Conservation (phyloP, 2,113 vertebrate species). For the Zosterops hypoxanthus region DNA sequence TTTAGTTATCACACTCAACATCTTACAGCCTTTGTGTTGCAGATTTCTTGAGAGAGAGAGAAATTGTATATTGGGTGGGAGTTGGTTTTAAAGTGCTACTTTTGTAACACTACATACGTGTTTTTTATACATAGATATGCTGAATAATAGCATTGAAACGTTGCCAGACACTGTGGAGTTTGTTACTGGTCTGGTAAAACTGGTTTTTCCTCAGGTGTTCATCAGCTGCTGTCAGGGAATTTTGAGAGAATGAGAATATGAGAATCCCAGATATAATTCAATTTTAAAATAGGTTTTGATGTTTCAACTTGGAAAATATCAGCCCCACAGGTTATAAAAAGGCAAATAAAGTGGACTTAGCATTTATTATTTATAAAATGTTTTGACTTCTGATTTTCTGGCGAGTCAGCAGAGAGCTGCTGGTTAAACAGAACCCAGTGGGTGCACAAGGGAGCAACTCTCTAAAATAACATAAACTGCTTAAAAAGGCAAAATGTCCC, state of each 20-base stretch:
- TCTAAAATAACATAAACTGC: fast-evolving
- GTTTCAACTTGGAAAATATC: not conserved
- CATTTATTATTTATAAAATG: conserved; percentile 34
- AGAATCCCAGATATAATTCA: not conserved
- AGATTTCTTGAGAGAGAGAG: not conserved
- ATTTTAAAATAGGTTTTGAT: not conserved
- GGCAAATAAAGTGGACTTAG: not conserved
- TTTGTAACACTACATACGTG: fast-evolving
- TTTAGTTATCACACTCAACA: not conserved
- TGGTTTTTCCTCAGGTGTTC: not conserved
- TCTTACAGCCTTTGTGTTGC: not conserved
- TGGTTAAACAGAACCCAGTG: not conserved
- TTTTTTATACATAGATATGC: not conserved
- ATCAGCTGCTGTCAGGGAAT: not conserved
- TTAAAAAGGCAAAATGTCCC: not conserved
- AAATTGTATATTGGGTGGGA: not conserved
- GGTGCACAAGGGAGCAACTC: not conserved
- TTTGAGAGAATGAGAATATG: not conserved
- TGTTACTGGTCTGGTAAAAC: not conserved
- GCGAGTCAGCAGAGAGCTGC: not conserved
- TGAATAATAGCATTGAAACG: not conserved
- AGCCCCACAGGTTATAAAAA: not conserved
- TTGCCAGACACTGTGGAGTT: not conserved
- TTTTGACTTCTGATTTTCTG: not conserved
- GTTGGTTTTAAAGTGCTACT: not conserved